Conservation (phyloP, 2,888 invertebrate species). For the Elegia similella region DNA sequence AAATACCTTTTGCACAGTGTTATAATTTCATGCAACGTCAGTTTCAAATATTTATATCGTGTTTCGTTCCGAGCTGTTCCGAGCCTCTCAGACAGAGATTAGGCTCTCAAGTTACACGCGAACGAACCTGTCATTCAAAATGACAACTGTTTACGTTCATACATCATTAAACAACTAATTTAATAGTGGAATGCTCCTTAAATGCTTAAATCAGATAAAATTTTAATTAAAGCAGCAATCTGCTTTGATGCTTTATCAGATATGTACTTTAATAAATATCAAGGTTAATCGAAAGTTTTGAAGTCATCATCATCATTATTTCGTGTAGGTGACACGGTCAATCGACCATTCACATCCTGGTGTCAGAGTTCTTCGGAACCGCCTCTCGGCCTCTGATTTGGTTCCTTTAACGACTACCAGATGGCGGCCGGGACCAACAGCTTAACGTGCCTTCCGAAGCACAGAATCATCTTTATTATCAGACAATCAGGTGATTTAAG, state of each 20-base stretch:
- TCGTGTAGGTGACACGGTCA: no score
- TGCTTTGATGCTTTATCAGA: background rate
- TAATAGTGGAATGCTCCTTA: background rate
- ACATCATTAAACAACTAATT: background rate
- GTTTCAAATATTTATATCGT: background rate
- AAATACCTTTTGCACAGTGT: no score
- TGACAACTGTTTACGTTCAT: background rate
- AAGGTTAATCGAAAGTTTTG: background rate
- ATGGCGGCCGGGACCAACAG: no score
- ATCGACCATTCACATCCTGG: no score
- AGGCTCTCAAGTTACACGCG: background rate
- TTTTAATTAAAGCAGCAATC: background rate
- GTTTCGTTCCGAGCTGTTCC: background rate
- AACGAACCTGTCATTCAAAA: constrained; percentile 3
- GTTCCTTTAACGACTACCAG: no score
- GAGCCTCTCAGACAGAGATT: no score
- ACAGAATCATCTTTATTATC: no score
- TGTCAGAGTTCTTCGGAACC: no score
- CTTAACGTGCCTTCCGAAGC: no score
- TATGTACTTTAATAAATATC: background rate
- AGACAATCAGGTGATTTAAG: no score
- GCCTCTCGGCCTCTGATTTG: no score
- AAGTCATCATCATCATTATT: background rate
- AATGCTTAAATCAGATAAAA: background rate
- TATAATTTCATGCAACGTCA: no score